These are phyloP conservation scores for Selene dorsalis DNA, from an alignment of 2,797 vertebrate genomes.

Conservation along the genomic window DNA sequence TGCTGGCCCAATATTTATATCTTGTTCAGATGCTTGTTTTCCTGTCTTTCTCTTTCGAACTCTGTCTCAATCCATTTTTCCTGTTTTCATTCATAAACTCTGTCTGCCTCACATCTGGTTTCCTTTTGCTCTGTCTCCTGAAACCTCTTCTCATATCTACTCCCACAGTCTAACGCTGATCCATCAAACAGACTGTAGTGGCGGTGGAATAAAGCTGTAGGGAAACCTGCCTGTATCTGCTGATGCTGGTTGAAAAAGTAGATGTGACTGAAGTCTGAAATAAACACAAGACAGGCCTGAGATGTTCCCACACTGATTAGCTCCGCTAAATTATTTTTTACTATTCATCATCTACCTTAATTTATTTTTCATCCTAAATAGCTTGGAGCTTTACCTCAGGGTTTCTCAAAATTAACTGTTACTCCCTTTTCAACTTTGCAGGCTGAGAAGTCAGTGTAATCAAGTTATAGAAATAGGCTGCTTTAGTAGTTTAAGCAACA, in stretches of 20 bases:
- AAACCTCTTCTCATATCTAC: conserved; percentile 36
- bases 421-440: conserved; percentile 5
- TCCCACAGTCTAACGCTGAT: conserved; percentile 31
- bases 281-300: conserved; percentile 5
- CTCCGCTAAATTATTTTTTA: neutral
- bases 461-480: no score
- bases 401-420: neutral
- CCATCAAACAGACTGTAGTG: conserved; percentile 35
- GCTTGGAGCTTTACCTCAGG: neutral
- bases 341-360: conserved; percentile 10
- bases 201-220: conserved; percentile 19
- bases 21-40: conserved; percentile 69
- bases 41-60: conserved; percentile 59
- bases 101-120: conserved; percentile 68
- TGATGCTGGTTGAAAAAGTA: conserved; percentile 8
- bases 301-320: neutral
- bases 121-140: conserved; percentile 41
- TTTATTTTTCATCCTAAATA: conserved; percentile 1
- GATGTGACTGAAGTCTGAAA: conserved; percentile 7
- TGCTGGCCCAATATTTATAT: conserved; percentile 64
- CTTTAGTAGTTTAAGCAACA: no score
- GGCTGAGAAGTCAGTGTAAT: neutral
- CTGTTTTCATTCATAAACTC: conserved; percentile 79
- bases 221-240: conserved; percentile 3
- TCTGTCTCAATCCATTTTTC: conserved; percentile 72